phyloP scores from a whole-genome alignment of 2,888 invertebrate species.

The Drosophila affinis region DNA sequence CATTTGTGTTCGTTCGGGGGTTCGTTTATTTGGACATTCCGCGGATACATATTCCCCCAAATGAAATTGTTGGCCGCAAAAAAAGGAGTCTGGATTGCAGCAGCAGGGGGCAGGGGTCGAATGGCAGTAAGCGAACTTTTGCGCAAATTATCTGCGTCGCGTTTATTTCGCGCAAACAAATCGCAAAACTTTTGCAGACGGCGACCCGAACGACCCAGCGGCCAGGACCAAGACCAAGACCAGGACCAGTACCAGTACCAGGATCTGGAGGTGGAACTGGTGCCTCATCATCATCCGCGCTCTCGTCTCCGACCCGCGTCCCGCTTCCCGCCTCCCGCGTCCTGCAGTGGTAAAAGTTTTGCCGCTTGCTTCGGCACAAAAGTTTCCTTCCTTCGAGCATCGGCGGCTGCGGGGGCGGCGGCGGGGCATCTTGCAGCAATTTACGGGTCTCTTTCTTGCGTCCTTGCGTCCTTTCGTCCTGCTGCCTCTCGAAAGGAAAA shows the following conservation, averaged over 20 bases:
- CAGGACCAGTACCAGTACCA: conserved; percentile 5
- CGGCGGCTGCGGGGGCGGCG: conserved; percentile 40
- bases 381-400: conserved; percentile 49
- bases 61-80: conserved; percentile 45
- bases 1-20: conserved; percentile 27
- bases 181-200: conserved; percentile 72
- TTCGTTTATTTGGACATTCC: conserved; percentile 39
- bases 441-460: conserved; percentile 60
- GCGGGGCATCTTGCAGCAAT: conserved; percentile 73
- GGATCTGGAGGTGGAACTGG: background rate
- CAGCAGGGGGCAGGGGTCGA: background rate
- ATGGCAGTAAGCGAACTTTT: conserved; percentile 56
- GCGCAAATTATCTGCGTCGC: conserved; percentile 74
- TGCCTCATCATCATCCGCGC: conserved; percentile 2
- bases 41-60: conserved; percentile 30
- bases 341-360: conserved; percentile 66
- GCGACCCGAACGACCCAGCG: conserved; percentile 36
- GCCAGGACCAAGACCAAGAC: conserved; percentile 34
- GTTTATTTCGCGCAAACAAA: conserved; percentile 78
- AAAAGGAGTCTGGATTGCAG: conserved; percentile 3
- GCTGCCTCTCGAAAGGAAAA: conserved; percentile 42
- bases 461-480: conserved; percentile 20
- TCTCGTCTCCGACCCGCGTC: conserved; percentile 4
- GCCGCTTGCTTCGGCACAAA: conserved; percentile 50
- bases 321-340: conserved; percentile 2